A percentile compares a stretch with the other conserved stretches of the same genome.
Conservation (phyloP, 2,888 invertebrate genomes). For the Papilio elwesi region DNA sequence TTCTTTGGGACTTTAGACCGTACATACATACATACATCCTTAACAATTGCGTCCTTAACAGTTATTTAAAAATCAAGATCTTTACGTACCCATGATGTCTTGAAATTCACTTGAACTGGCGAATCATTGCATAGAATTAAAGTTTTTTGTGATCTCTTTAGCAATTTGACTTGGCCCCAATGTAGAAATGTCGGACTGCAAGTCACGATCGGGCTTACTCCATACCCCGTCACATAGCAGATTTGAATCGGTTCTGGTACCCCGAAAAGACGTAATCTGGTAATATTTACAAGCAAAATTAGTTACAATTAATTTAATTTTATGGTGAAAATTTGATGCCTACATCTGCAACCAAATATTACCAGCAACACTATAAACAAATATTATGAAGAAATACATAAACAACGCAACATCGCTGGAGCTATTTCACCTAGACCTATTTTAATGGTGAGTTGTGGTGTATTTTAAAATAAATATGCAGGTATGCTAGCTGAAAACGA, state of each 20-base stretch:
- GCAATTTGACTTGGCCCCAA: slow-evolving; percentile 86
- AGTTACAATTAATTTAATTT: background rate
- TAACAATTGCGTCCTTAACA: background rate
- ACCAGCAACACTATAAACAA: background rate
- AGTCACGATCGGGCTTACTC: slow-evolving; percentile 88
- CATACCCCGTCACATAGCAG: slow-evolving; percentile 81
- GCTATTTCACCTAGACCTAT: slow-evolving; percentile 9
- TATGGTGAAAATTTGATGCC: too few relatives aligned
- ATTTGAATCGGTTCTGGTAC: slow-evolving; percentile 67
- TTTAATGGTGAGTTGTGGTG: background rate
- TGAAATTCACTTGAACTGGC: slow-evolving; percentile 86
- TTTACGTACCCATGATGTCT: slow-evolving; percentile 74
- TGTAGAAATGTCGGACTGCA: slow-evolving; percentile 84
- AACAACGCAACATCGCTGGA: background rate
- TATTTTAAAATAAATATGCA: slow-evolving; percentile 3
- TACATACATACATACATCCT: background rate
- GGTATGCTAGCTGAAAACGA: background rate
- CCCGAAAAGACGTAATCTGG: slow-evolving; percentile 73
- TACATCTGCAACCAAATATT: background rate
- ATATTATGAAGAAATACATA: background rate
- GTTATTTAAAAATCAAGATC: background rate
- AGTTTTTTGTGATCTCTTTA: slow-evolving; percentile 76
- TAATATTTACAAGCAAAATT: slow-evolving; percentile 28
- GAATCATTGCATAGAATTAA: slow-evolving; percentile 87
- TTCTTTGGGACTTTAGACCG: too few relatives aligned